Conservation (phyloP, 2,888 invertebrate genomes). For the Drosophila birchii region DNA sequence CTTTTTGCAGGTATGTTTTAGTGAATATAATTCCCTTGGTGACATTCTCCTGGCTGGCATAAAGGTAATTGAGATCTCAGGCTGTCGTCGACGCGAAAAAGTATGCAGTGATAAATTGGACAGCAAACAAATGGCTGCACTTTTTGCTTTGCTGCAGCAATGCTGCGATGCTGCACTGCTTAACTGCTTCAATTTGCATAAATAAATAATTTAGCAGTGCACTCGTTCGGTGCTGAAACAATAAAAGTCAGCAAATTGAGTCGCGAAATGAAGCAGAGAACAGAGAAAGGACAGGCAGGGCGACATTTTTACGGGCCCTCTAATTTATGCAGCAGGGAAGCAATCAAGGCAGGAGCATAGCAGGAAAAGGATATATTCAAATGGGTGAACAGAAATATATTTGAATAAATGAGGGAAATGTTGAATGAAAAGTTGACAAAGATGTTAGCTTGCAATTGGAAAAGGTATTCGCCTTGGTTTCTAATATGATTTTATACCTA, state of each 20-base stretch:
- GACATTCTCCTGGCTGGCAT: constrained; percentile 3
- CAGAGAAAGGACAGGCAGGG: constrained; percentile 30
- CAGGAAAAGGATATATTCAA: constrained; percentile 1
- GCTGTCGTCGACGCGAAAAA: constrained; percentile 60
- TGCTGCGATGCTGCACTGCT: constrained; percentile 39
- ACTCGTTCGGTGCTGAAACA: constrained; percentile 53
- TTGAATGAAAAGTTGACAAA: neutral
- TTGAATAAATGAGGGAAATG: neutral
- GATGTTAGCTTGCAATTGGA: neutral
- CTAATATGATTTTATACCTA: neutral
- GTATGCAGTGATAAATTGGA: constrained; percentile 74
- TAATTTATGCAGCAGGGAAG: constrained; percentile 69
- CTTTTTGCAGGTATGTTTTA: constrained; percentile 57
- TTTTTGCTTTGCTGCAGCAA: constrained; percentile 44
- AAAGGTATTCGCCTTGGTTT: neutral
- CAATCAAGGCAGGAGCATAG: constrained; percentile 18
- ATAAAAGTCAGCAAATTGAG: constrained; percentile 76
- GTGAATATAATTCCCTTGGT: constrained; percentile 26
- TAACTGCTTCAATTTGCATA: constrained; percentile 80
- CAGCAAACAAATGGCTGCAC: constrained; percentile 50
- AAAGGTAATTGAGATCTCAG: constrained; percentile 64
- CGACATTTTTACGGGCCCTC: constrained; percentile 24
- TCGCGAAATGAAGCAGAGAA: constrained; percentile 55
- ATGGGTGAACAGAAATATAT: neutral
- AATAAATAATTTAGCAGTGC: constrained; percentile 75